Evolutionary conservation across 2,888 invertebrate species (phyloP), one percentile per base, ranked within the genome.

Genomic region (Abscondita cerata): DNA sequence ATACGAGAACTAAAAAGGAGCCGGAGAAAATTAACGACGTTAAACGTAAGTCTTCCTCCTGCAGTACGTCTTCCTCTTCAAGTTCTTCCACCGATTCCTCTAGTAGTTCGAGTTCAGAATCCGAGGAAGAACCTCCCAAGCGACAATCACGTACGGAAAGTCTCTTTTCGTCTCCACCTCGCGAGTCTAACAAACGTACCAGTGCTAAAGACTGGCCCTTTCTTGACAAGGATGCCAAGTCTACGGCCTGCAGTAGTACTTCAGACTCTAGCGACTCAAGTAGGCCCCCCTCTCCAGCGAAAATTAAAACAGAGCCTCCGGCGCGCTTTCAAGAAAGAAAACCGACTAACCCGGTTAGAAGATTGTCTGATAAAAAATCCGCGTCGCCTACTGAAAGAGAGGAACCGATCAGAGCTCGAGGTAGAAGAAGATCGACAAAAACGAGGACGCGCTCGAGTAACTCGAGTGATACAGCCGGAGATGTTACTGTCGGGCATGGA

Each of bases 151-250:
- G 73, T 75, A 78, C 79, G 75, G 79, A 80, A 74, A 75, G 76
- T 72, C 71, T 72, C 69, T 71, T 72, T 67, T 72, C 76, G 57
- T 67, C 73, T 56, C 71, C 71, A 54, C 69, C 68, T 66, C 65
- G 73, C 66, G 76, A 78, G 66, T 67, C 72, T 71, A 69, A 73
- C 72, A 80, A 78, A 78, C 79, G 79, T 72, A 75, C 75, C 70
- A 76, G 71, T 68, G 84, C 76, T 76, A 85, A 87, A 82, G 88
- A 88, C 84, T 86, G 87, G 88, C 88, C 89, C 88, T 89, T 89
- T 89, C 89, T 89, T 85, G 88, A 88, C 88, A 89, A 87, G 88
- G 89, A 85, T 84, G 84, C 87, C 84, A 87, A 85, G 83, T 86
- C 87, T 75, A 81, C 85, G 82, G 86, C 87, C 79, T 84, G 86